Conservation (phyloP, 2,888 invertebrate species). For the Nemotelus pantherinus region DNA sequence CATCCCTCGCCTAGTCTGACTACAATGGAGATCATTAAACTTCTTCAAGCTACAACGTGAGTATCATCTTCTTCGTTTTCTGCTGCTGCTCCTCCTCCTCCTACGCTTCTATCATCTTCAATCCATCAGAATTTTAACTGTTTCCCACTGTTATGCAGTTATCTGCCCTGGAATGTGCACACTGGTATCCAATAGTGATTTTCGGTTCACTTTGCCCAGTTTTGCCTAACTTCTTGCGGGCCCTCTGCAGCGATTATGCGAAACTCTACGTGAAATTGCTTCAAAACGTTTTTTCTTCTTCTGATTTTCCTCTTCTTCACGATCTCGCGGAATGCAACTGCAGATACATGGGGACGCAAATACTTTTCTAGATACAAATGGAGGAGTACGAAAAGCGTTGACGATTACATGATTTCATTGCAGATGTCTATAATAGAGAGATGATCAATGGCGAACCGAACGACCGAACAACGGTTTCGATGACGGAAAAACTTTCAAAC, state of each 20-base stretch:
- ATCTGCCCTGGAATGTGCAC: background rate
- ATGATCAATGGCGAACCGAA: background rate
- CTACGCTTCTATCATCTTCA: background rate
- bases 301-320: background rate
- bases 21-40: constrained; percentile 19
- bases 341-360: too few relatives aligned
- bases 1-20: background rate
- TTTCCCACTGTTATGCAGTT: background rate
- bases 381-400: too few relatives aligned
- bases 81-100: background rate
- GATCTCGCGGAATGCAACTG: background rate
- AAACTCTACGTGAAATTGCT: background rate
- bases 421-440: too few relatives aligned
- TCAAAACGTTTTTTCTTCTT: background rate
- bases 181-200: background rate
- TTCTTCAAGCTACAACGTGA: background rate
- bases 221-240: background rate
- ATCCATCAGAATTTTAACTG: background rate
- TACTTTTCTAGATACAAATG: too few relatives aligned
- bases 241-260: background rate
- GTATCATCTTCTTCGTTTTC: background rate
- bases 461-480: background rate
- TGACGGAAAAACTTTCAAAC: constrained; percentile 33
- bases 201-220: background rate
- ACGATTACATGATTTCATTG: too few relatives aligned